These are phyloP conservation scores for Celastrina argiolus DNA, from an alignment of 2,888 invertebrate genomes.

Conservation along the genomic window DNA sequence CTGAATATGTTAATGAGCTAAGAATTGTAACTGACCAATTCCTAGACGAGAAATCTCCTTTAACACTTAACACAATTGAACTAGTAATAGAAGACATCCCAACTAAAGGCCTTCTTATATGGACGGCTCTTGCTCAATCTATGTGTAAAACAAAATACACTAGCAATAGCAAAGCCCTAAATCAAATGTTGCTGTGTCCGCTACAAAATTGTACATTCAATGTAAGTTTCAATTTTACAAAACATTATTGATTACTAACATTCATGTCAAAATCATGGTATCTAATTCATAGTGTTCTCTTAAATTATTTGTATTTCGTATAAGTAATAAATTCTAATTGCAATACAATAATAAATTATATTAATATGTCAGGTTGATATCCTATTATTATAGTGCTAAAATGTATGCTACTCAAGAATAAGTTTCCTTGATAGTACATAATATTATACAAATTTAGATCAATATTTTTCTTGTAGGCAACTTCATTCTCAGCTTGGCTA, in stretches of 20 bases:
- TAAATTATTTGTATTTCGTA: no score
- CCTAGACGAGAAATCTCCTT: slow-evolving; percentile 34
- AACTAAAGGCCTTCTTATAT: slow-evolving; percentile 41
- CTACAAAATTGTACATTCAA: slow-evolving; percentile 42
- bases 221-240: slow-evolving; percentile 40
- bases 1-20: slow-evolving; percentile 37
- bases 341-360: no score
- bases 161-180: slow-evolving; percentile 32
- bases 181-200: slow-evolving; percentile 51
- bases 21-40: slow-evolving; percentile 41
- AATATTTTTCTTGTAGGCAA: slow-evolving; percentile 38
- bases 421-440: no score
- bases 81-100: slow-evolving; percentile 40
- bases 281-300: no score
- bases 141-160: slow-evolving; percentile 36
- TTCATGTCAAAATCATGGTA: no score
- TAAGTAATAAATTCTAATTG: no score
- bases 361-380: no score
- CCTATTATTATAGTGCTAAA: no score
- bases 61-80: slow-evolving; percentile 30
- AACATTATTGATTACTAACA: no score
- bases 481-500: slow-evolving; percentile 47
- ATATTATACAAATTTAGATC: background rate
- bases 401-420: no score
- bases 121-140: slow-evolving; percentile 51